These are phyloP conservation scores for Nephrotoma flavescens DNA, from an alignment of 2,888 invertebrate genomes.

Conservation along the genomic window DNA sequence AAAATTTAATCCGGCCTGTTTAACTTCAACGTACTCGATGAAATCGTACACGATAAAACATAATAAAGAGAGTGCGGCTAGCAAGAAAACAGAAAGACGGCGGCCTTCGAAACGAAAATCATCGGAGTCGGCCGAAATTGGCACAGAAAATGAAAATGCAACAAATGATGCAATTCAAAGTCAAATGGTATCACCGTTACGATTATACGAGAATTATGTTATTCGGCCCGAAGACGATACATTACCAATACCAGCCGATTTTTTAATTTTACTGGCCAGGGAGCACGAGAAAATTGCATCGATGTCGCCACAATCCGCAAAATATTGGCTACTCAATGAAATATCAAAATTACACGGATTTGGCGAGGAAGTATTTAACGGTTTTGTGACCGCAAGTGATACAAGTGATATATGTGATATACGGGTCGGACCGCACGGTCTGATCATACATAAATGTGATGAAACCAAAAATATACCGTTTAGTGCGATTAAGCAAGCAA, in stretches of 20 bases:
- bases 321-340: slow-evolving; percentile 70
- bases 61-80: slow-evolving; percentile 21
- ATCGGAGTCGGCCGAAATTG: slow-evolving; percentile 23
- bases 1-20: slow-evolving; percentile 24
- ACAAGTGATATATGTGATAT: slow-evolving; percentile 35
- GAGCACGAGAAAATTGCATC: slow-evolving; percentile 33
- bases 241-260: slow-evolving; percentile 22
- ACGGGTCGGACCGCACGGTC: slow-evolving; percentile 73
- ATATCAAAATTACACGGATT: slow-evolving; percentile 66
- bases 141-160: slow-evolving; percentile 7
- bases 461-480: slow-evolving; percentile 43
- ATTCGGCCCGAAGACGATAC: slow-evolving; percentile 18
- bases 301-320: slow-evolving; percentile 62
- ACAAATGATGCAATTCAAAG: slow-evolving; percentile 11
- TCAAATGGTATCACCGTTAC: slow-evolving; percentile 19
- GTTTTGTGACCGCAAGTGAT: slow-evolving; percentile 38
- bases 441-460: slow-evolving; percentile 55
- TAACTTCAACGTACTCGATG: slow-evolving; percentile 25
- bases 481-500: slow-evolving; percentile 65
- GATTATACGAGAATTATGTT: slow-evolving; percentile 26
- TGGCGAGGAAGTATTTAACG: slow-evolving; percentile 71
- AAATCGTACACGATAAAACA: slow-evolving; percentile 24
- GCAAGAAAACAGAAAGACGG: slow-evolving; percentile 20
- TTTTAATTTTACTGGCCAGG: slow-evolving; percentile 25
- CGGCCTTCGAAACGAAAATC: slow-evolving; percentile 30